phyloP scores from a whole-genome alignment of 1,140 invertebrate genomes.

The honey bee (Apis mellifera) region DNA sequence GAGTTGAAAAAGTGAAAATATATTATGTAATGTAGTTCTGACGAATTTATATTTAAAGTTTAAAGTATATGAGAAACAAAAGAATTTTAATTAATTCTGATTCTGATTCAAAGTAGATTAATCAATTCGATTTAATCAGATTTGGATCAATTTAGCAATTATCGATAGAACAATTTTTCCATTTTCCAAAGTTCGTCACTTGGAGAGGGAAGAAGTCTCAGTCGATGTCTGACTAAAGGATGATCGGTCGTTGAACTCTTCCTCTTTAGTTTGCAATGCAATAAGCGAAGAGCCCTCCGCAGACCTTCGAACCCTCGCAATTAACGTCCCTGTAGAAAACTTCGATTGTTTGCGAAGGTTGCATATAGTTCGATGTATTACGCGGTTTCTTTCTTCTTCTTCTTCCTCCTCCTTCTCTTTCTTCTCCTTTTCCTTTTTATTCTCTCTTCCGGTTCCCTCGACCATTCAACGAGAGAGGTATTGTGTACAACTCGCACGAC shows the following conservation, averaged over 20 bases:
- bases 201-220: conserved; percentile 6
- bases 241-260: conserved; percentile 47
- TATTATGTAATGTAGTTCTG: no score
- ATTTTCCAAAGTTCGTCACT: no score
- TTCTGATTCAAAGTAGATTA: no score
- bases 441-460: not conserved
- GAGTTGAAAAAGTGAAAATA: no score
- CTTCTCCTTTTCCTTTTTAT: not conserved
- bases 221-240: conserved; percentile 47
- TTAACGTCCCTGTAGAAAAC: conserved; percentile 53
- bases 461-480: not conserved
- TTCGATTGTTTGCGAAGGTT: conserved; percentile 48
- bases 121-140: no score
- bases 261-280: conserved; percentile 61
- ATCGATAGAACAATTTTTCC: no score
- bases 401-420: not conserved
- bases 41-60: no score
- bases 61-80: no score
- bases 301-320: conserved; percentile 37
- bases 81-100: no score
- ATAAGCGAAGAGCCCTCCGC: conserved; percentile 45
- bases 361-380: conserved; percentile 10
- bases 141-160: no score
- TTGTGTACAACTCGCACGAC: not conserved
- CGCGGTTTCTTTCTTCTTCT: not conserved